Evolutionary conservation across 2,888 invertebrate species (phyloP).

Genomic region (Noctua pronuba): DNA sequence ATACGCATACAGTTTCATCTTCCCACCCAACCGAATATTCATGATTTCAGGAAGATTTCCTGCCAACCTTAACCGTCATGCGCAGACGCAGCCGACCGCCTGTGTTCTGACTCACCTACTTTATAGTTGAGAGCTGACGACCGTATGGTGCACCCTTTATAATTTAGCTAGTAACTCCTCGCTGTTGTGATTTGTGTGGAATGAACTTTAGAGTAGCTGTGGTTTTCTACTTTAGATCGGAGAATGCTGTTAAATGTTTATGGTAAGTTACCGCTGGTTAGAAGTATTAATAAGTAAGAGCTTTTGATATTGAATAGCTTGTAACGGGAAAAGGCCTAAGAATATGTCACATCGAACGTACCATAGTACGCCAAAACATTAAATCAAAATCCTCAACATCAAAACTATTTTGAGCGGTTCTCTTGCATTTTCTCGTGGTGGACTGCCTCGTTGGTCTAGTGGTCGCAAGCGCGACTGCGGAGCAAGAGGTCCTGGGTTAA

Average conservation of each 20-base stretch:
- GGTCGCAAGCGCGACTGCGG: neutral
- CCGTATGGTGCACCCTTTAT: constrained; percentile 57
- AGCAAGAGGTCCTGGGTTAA: neutral
- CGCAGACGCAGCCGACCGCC: constrained; percentile 60
- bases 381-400: neutral
- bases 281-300: constrained; percentile 9
- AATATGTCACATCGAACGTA: neutral
- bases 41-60: neutral
- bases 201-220: constrained; percentile 35
- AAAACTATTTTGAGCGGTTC: no score
- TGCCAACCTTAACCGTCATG: constrained; percentile 49
- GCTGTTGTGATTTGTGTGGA: constrained; percentile 61
- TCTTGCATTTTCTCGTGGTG: no score
- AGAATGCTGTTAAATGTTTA: constrained; percentile 21
- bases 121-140: constrained; percentile 57
- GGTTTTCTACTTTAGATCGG: constrained; percentile 33
- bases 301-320: neutral
- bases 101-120: constrained; percentile 61
- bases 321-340: neutral
- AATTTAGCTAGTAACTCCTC: constrained; percentile 58
- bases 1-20: neutral
- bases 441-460: neutral
- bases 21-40: neutral
- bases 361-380: neutral
- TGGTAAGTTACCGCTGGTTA: constrained; percentile 22